Evolutionary conservation across 2,797 vertebrate species (phyloP), one percentile per base, ranked within the genome.

Genomic region (Fistularia tabacaria): DNA sequence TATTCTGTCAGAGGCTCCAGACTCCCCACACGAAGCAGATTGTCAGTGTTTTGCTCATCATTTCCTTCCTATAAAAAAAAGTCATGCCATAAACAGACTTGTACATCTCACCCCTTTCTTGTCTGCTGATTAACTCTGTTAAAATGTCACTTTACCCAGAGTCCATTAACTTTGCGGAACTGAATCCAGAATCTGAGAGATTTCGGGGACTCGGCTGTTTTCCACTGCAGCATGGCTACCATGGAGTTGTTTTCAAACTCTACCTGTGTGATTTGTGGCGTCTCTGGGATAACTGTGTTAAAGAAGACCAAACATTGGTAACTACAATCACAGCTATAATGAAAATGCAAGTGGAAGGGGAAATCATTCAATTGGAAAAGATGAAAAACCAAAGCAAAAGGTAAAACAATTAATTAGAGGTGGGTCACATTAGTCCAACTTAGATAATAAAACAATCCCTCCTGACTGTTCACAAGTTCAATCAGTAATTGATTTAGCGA

Each of bases 271-370:
- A 92, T 86, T 38, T 48, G 11, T 38, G 93, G 90, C 8, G 77
- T 74, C n/a, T 88, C 73, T 8, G 95, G 95, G 42, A 94, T 85
- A 64, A 92, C 95, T 97, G 85, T 0, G 56, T 62, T 1, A 57
- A 8, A 64, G 57, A 64, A 14, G 9, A 46, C 51, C 8, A 45
- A 1, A 59, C 1, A 51, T 9, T 46, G 45, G n/a, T 25, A 25
- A 25, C 5, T 25, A 5, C 25, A 25, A 25, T 25, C 25, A 5
- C 25, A 25, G 25, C 25, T 25, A 25, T 25, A 25, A 5, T 25
- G 25, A 5, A 25, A 3, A 25, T 25, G 25, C 25, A 25, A 5
- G 25, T 3, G 25, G 5, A 5, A 25, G 25, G 25, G 25, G 25
- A 25, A 25, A 25, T 25, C 25, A 25, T 25, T 25, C 25, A 2